Conservation (phyloP, 2,888 invertebrate species). For the Euzophera pinguis region DNA sequence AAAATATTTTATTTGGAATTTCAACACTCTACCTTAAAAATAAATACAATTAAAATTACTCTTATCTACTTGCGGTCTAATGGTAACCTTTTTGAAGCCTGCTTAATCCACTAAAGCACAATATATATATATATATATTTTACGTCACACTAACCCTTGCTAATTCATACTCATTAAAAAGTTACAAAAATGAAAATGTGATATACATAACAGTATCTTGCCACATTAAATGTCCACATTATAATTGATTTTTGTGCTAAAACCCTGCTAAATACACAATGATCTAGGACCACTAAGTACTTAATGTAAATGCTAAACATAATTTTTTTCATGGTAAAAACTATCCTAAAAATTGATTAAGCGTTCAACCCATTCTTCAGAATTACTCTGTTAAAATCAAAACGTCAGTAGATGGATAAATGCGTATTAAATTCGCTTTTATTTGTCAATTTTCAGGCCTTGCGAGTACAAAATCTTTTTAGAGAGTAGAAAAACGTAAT, state of each 20-base stretch:
- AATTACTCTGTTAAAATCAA: too few species aligned
- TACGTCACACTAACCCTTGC: background rate
- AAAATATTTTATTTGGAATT: constrained; percentile 9
- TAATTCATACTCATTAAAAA: background rate
- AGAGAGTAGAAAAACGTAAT: too few species aligned
- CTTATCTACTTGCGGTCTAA: background rate
- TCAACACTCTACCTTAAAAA: constrained; percentile 4
- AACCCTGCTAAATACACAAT: background rate
- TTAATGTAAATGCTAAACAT: constrained; percentile 9
- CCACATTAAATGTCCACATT: too few species aligned
- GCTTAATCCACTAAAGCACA: background rate
- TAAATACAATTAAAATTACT: constrained; percentile 4
- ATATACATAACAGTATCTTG: background rate
- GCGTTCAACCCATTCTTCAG: background rate
- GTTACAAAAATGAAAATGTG: background rate
- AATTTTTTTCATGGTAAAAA: background rate
- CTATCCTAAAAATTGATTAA: background rate
- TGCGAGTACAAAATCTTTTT: too few species aligned
- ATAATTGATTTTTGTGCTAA: too few species aligned
- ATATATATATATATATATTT: background rate
- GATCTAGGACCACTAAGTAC: constrained; percentile 18
- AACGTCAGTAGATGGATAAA: too few species aligned
- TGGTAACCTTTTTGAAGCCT: background rate
- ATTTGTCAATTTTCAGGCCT: too few species aligned
- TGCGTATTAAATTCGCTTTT: too few species aligned